phyloP scores from a whole-genome alignment of 2,888 invertebrate genomes.

The Hemicrepidius hirtus region DNA sequence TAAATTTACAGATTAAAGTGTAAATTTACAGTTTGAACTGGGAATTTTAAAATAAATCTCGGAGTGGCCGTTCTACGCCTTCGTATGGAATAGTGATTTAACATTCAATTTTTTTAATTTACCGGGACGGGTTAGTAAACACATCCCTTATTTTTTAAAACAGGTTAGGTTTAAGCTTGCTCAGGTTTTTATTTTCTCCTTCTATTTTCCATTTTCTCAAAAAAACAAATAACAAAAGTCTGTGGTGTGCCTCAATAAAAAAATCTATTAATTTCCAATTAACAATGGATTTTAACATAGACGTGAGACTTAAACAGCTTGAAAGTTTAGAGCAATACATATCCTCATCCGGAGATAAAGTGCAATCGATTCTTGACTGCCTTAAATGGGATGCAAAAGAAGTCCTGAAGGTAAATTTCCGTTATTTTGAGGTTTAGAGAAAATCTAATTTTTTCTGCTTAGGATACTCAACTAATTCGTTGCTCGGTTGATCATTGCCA shows the following conservation, averaged over 20 bases:
- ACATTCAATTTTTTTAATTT: too few species aligned
- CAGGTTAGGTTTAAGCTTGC: conserved; percentile 3
- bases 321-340: conserved; percentile 70
- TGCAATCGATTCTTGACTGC: conserved; percentile 65
- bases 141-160: not conserved
- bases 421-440: not conserved
- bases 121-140: too few species aligned
- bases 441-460: not conserved
- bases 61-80: too few species aligned
- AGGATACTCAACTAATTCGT: conserved; percentile 66
- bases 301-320: conserved; percentile 69
- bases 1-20: too few species aligned
- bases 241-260: conserved; percentile 2
- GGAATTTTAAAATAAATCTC: too few species aligned
- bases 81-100: too few species aligned
- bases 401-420: conserved; percentile 63
- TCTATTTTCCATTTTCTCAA: not conserved
- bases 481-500: conserved; percentile 73
- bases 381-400: conserved; percentile 67
- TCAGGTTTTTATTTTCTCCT: conserved; percentile 3
- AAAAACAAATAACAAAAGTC: conserved; percentile 12
- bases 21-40: too few species aligned
- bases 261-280: not conserved
- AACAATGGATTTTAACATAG: conserved; percentile 70
- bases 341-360: conserved; percentile 66